These are phyloP conservation scores for Grallaria varia DNA, from an alignment of 2,113 vertebrate species.

Conservation along the genomic window DNA sequence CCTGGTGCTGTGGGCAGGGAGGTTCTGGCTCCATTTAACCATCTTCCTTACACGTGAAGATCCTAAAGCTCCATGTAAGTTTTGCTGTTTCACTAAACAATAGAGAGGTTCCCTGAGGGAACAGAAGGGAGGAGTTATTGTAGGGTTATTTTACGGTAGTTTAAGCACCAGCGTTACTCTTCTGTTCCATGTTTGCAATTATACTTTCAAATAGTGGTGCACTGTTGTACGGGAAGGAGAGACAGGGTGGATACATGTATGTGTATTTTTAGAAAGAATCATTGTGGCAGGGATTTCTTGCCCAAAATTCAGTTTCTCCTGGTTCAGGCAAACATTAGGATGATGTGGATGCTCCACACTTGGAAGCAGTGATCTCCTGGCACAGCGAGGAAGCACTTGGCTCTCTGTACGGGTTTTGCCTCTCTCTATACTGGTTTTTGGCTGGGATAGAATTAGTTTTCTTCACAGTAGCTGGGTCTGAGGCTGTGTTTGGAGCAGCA, in stretches of 20 bases:
- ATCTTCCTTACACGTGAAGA: neutral
- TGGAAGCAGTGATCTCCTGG: neutral
- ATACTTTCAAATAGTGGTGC: neutral
- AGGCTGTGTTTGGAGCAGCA: neutral
- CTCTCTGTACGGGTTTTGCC: neutral
- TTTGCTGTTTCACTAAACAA: neutral
- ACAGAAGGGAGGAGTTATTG: neutral
- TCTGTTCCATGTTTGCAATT: neutral
- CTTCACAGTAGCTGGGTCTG: neutral
- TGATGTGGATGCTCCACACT: neutral
- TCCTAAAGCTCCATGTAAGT: neutral
- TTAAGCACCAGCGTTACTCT: neutral
- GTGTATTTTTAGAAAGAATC: neutral
- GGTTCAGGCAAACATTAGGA: neutral
- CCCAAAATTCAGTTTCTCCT: neutral
- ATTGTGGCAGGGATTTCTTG: neutral
- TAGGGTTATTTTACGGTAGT: neutral
- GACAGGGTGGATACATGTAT: fast-evolving
- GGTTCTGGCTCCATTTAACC: neutral
- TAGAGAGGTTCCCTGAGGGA: neutral
- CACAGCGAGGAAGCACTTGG: neutral
- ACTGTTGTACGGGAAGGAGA: neutral
- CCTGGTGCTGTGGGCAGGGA: neutral
- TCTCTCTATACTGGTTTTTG: neutral
- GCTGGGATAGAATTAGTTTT: neutral